These are phyloP conservation scores for Rhabdomys pumilio DNA, from an alignment of 2,797 vertebrate species.

Conservation along the genomic window DNA sequence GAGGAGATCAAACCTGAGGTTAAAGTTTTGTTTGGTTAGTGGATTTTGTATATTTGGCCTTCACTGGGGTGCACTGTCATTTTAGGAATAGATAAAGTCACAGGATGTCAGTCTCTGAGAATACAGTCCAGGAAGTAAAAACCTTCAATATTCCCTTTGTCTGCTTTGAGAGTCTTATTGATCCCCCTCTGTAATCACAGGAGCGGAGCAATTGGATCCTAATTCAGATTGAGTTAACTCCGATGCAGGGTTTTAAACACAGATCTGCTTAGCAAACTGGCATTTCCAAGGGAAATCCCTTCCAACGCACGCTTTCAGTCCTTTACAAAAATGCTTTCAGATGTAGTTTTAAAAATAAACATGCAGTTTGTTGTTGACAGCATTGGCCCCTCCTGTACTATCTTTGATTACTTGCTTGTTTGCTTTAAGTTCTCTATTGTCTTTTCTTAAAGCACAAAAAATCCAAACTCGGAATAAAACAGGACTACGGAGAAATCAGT, in stretches of 20 bases:
- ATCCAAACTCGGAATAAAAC: background rate
- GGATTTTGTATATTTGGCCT: background rate
- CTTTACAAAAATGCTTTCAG: background rate
- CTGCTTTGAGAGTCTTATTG: background rate
- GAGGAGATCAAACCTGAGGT: background rate
- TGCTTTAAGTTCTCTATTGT: background rate
- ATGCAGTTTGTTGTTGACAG: background rate
- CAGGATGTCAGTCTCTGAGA: background rate
- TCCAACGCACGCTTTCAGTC: background rate
- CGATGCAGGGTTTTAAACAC: background rate
- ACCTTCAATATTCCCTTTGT: background rate
- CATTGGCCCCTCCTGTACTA: background rate
- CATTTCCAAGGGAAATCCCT: background rate
- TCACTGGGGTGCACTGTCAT: background rate
- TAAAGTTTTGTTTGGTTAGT: background rate
- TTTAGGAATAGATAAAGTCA: background rate
- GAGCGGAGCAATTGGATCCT: background rate
- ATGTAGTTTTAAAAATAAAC: background rate
- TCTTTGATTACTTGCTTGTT: background rate
- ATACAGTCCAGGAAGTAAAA: background rate
- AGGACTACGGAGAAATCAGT: background rate
- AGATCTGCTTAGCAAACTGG: background rate
- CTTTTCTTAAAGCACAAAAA: conserved; percentile 1
- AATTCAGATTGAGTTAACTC: background rate
- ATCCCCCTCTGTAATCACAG: background rate